phyloP scores from a whole-genome alignment of 2,888 invertebrate genomes.

The Erynnis tages region DNA sequence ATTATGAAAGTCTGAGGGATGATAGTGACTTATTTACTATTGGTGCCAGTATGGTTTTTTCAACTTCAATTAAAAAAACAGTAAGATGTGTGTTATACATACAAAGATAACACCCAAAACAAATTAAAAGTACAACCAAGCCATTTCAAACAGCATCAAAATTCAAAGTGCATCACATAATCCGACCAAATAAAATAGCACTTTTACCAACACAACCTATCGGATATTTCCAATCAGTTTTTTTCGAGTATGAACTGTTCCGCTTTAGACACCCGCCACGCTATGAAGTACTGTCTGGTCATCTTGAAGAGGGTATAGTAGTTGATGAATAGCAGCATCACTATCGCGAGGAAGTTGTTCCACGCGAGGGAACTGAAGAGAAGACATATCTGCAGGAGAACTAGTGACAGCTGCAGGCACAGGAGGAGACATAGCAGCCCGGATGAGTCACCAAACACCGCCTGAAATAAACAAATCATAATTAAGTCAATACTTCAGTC shows the following conservation, averaged over 20 bases:
- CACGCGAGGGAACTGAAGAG: slow-evolving; percentile 92
- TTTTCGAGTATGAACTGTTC: slow-evolving; percentile 87
- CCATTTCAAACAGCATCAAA: background rate
- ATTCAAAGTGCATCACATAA: slow-evolving; percentile 18
- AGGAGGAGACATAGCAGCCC: slow-evolving; percentile 87
- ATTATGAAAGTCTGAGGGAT: too few species aligned
- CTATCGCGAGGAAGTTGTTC: slow-evolving; percentile 94
- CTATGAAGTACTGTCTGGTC: slow-evolving; percentile 91
- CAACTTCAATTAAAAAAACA: too few species aligned
- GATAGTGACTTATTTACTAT: too few species aligned
- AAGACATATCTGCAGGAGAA: slow-evolving; percentile 89
- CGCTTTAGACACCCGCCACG: slow-evolving; percentile 90
- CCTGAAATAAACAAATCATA: slow-evolving; percentile 77
- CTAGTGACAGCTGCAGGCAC: slow-evolving; percentile 85
- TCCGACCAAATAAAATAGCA: background rate
- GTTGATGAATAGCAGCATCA: slow-evolving; percentile 93
- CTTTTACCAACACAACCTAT: background rate
- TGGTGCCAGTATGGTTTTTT: too few species aligned
- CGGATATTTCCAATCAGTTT: slow-evolving; percentile 35
- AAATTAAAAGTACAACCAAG: too few species aligned
- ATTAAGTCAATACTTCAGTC: too few species aligned
- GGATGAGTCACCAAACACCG: slow-evolving; percentile 93
- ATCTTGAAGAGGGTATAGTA: slow-evolving; percentile 96
- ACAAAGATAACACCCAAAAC: too few species aligned
- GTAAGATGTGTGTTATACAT: too few species aligned